These are phyloP conservation scores for Macrocentrus cingulum DNA, from an alignment of 1,140 invertebrate species.

Conservation along the genomic window DNA sequence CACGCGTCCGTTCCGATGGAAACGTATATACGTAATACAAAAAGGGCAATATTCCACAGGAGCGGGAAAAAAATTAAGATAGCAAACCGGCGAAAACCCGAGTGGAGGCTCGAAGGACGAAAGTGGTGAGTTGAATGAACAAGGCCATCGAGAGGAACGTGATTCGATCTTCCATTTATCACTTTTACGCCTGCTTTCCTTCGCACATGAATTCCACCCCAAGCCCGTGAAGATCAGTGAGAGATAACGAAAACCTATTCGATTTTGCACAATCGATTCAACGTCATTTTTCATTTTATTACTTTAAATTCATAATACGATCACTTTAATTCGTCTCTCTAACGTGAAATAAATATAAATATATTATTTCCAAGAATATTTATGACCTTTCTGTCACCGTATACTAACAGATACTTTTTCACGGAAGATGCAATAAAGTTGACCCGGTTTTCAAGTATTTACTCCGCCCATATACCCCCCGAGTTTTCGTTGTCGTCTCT, in stretches of 20 bases:
- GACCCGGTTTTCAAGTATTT: too few relatives aligned
- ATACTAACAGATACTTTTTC: too few relatives aligned
- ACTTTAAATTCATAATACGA: too few relatives aligned
- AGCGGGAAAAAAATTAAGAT: not conserved
- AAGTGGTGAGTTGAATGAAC: too few relatives aligned
- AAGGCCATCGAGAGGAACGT: conserved; percentile 13
- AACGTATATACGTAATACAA: not conserved
- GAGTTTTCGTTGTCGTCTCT: too few relatives aligned
- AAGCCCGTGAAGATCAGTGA: not conserved
- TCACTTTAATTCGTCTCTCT: too few relatives aligned
- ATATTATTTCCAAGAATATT: too few relatives aligned
- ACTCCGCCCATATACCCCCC: too few relatives aligned
- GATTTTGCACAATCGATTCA: conserved; percentile 25
- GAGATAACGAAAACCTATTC: conserved; percentile 5
- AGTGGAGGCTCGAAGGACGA: conserved; percentile 6
- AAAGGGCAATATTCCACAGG: not conserved
- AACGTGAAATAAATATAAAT: too few relatives aligned
- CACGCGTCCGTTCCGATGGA: not conserved
- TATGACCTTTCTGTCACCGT: too few relatives aligned
- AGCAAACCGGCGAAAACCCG: conserved; percentile 1
- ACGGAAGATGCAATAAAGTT: too few relatives aligned
- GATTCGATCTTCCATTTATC: conserved; percentile 30
- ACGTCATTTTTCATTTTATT: not conserved
- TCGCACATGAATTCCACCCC: not conserved
- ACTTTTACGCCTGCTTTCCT: conserved; percentile 18